Base-by-base conservation (phyloP, 2,113 vertebrate genomes). In the Indri indri region DNA sequence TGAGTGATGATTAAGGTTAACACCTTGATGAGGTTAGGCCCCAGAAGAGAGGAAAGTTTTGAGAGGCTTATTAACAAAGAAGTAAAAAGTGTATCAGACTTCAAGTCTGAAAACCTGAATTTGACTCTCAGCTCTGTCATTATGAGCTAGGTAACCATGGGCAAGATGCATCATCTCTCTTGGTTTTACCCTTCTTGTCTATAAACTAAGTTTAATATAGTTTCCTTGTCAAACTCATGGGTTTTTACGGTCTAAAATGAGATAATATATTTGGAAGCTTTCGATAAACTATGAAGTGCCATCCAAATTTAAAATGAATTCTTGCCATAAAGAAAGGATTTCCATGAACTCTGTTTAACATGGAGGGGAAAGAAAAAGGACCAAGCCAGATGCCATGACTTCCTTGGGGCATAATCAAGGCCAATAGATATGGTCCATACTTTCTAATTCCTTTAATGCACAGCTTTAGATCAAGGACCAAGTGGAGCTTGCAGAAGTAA, bases 21-120 rank as follows among this genome's bases (percentile, higher is more conserved):
- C 3, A 85, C 12, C 16, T 37, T 37, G 23, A 68, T 73, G 82
- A 92, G 23, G 23, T 63, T 71, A 87, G 17, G 34, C 2, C 57
- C 23, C 77, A 40, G 22, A 83, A 89, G 42, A 91, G 45, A 92
- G n/a, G 79, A 50, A 91, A 70, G 8, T 63, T 74, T 25, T 85
- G 16, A 76, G 50, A 71, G 27, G 13, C 34, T 66, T 11, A 8
- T 66, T 88, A n/a, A 63, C 18, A 93, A 87, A 50, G 20, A 91
- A 23, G 1, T 71, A 80, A 65, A 83, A 50, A 47, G 6, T 73
- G 34, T 4, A 45, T 81, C 18, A 34, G 34, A 66, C 5, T 79
- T 93, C 34, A n/a, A 66, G 88, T 83, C 40, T 87, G 45, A 70
- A 94, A 90, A 76, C 14, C 32, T 91, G 57, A 94, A 80, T 88